Evolutionary conservation across 2,888 invertebrate species (phyloP).

Genomic region (Melanophora roralis): DNA sequence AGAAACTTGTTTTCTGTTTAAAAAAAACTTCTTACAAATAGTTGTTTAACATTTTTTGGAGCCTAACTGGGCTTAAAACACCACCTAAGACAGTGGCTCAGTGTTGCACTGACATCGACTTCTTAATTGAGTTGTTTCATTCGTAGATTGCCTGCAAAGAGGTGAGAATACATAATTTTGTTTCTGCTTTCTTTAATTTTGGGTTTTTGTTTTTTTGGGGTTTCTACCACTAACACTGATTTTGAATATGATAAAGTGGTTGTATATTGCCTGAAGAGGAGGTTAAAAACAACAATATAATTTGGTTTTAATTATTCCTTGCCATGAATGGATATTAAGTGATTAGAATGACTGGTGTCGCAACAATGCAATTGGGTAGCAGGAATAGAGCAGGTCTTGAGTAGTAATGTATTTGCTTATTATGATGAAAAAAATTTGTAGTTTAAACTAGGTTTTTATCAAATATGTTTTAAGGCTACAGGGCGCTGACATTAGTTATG

Average conservation of each 20-base stretch:
- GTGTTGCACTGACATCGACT: conserved; percentile 37
- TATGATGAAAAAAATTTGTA: conserved; percentile 14
- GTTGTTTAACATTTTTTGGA: neutral
- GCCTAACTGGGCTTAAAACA: conserved; percentile 22
- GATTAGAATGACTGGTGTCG: conserved; percentile 44
- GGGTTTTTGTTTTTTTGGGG: neutral
- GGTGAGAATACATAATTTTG: conserved; percentile 61
- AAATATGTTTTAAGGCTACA: no score
- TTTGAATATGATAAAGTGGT: conserved; percentile 62
- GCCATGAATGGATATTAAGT: conserved; percentile 54
- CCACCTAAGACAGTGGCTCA: conserved; percentile 1
- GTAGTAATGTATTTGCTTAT: conserved; percentile 15
- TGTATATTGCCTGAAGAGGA: conserved; percentile 8
- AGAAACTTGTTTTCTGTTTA: conserved; percentile 51
- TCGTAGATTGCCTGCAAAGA: conserved; percentile 57
- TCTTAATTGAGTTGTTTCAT: conserved; percentile 62
- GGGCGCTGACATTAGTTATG: no score
- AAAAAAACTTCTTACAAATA: conserved; percentile 26
- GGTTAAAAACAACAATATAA: conserved; percentile 56
- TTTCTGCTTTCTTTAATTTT: neutral
- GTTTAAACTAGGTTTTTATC: neutral
- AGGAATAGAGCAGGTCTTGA: neutral
- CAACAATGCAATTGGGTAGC: neutral
- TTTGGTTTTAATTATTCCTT: conserved; percentile 62
- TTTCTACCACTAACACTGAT: conserved; percentile 43